Evolutionary conservation across 2,797 vertebrate species (phyloP).

Genomic region (Graptemys geographica): DNA sequence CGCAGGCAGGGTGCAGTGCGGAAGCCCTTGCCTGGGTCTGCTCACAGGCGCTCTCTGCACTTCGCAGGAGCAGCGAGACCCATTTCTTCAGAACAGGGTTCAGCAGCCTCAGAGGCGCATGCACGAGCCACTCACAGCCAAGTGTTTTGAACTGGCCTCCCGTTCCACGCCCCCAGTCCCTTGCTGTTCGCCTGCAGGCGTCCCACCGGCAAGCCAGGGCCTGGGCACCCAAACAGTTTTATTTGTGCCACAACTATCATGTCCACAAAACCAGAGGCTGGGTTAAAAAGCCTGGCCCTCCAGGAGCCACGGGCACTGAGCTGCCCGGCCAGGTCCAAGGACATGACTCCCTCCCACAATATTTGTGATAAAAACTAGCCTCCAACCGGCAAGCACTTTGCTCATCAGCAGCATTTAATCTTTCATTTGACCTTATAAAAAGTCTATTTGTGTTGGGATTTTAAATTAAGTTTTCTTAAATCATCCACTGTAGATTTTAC

Average conservation of each 20-base stretch:
- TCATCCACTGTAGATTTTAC: constrained; percentile 64
- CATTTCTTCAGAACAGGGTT: neutral
- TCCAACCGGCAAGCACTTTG: constrained; percentile 52
- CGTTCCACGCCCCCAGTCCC: neutral
- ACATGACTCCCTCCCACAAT: fast-evolving
- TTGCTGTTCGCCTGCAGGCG: neutral
- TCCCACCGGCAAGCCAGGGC: neutral
- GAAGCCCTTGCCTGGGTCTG: neutral
- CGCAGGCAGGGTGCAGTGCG: fast-evolving
- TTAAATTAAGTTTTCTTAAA: constrained; percentile 79
- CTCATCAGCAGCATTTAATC: constrained; percentile 76
- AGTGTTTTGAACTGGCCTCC: neutral
- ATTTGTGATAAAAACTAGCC: neutral
- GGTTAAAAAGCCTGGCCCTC: neutral
- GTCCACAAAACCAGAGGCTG: neutral
- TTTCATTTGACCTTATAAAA: constrained; percentile 81
- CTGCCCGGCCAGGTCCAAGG: fast-evolving
- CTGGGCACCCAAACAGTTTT: neutral
- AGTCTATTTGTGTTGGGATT: constrained; percentile 81
- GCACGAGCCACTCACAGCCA: neutral
- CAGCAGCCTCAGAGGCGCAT: neutral
- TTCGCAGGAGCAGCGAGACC: neutral
- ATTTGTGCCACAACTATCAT: neutral
- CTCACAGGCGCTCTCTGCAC: neutral
- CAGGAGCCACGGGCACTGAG: neutral